These are phyloP conservation scores for Isaurus tuberculatus DNA, from an alignment of 92 coral and sea anemone species.

Conservation along the genomic window DNA sequence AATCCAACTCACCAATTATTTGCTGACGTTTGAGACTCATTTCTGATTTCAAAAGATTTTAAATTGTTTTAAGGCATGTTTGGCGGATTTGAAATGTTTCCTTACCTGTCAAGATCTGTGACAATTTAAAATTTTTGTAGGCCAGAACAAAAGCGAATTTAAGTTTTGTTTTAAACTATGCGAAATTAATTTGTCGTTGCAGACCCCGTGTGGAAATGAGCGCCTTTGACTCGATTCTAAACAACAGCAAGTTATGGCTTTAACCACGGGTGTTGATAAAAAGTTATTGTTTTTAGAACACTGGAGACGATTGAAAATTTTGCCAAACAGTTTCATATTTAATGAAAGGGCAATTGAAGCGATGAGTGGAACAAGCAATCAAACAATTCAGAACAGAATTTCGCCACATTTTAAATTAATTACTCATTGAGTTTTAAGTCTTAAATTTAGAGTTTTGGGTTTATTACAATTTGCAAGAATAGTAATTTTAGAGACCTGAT, in stretches of 20 bases:
- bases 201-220: neutral
- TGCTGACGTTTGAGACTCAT: neutral
- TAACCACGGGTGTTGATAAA: slow-evolving; percentile 23
- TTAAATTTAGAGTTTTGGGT: neutral
- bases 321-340: slow-evolving; percentile 36
- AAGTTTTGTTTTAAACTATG: neutral
- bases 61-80: too few species aligned
- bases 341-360: neutral
- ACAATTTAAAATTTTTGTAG: neutral
- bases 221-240: neutral
- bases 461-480: neutral
- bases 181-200: slow-evolving; percentile 1
- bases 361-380: neutral
- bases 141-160: neutral
- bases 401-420: neutral
- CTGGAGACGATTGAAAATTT: slow-evolving; percentile 21
- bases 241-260: slow-evolving; percentile 33
- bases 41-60: neutral
- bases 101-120: too few species aligned
- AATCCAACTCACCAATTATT: neutral
- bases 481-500: neutral
- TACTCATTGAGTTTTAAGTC: neutral
- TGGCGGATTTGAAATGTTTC: too few species aligned
- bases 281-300: slow-evolving; percentile 19
- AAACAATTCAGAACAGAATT: neutral